Evolutionary conservation across 37 sponge, comb jelly and placozoan species (phyloP).

Genomic region (Mnemiopsis leidyi): DNA sequence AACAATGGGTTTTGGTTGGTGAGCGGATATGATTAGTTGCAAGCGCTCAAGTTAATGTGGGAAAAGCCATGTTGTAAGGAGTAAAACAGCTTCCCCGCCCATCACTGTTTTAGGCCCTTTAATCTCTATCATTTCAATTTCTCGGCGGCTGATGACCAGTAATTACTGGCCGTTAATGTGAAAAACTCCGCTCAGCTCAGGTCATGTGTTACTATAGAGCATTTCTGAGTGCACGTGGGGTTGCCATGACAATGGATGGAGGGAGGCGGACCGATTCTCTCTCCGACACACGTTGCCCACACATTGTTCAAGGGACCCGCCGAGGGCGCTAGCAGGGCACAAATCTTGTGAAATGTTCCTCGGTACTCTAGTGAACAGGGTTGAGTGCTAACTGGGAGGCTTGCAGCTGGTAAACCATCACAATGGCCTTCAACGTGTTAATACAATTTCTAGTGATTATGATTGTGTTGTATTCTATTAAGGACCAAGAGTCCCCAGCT

Average conservation of each 20-base stretch:
- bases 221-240: not conserved
- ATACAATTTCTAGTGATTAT: not conserved
- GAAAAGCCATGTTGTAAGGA: not conserved
- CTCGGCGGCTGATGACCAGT: not conserved
- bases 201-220: not conserved
- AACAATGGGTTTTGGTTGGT: not conserved
- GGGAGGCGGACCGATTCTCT: not conserved
- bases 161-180: not conserved
- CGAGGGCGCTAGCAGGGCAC: too few relatives aligned
- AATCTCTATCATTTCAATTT: not conserved
- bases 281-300: not conserved
- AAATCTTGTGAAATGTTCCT: not conserved
- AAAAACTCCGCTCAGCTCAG: not conserved
- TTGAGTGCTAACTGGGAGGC: not conserved
- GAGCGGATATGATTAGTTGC: not conserved
- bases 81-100: not conserved
- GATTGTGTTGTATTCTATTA: not conserved
- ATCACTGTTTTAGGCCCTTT: not conserved
- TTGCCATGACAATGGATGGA: not conserved
- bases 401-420: not conserved
- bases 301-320: not conserved
- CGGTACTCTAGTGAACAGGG: not conserved
- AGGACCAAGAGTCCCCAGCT: not conserved
- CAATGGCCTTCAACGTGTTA: not conserved
- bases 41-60: not conserved